These are phyloP conservation scores for Cochlearius cochlearius DNA, from an alignment of 2,113 vertebrate genomes.

Conservation along the genomic window DNA sequence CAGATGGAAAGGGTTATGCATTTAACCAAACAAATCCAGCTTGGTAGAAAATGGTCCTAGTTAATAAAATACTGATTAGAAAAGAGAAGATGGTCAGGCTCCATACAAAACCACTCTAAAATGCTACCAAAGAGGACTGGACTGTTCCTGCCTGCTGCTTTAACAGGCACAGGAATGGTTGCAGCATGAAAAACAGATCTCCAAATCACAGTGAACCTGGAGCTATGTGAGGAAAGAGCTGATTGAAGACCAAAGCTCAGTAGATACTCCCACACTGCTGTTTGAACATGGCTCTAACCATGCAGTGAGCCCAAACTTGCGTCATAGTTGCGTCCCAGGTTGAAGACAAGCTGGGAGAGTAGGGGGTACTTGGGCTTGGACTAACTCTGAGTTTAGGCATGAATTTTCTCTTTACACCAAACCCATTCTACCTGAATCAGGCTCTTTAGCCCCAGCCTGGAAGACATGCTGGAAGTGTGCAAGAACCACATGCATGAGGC, in stretches of 20 bases:
- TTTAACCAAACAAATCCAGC: not conserved
- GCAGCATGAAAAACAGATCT: not conserved
- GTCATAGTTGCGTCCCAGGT: too few species aligned
- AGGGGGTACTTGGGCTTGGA: not conserved
- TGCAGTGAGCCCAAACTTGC: not conserved
- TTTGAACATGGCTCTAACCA: not conserved
- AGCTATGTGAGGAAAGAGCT: not conserved
- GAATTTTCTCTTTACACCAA: not conserved
- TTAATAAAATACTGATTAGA: not conserved
- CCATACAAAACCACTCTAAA: not conserved
- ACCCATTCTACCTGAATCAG: not conserved
- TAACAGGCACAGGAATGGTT: not conserved
- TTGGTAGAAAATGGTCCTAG: not conserved
- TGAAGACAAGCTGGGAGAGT: not conserved
- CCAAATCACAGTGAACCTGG: not conserved
- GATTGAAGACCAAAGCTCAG: not conserved
- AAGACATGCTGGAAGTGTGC: not conserved
- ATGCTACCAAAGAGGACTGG: not conserved
- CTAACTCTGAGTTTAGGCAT: not conserved
- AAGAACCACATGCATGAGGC: not conserved
- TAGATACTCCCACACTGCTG: not conserved
- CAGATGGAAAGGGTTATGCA: not conserved
- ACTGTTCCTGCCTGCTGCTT: not conserved
- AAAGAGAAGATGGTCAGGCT: not conserved
- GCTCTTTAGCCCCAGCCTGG: not conserved